phyloP scores from a whole-genome alignment of 2,888 invertebrate species.

The Ellobium chinense region DNA sequence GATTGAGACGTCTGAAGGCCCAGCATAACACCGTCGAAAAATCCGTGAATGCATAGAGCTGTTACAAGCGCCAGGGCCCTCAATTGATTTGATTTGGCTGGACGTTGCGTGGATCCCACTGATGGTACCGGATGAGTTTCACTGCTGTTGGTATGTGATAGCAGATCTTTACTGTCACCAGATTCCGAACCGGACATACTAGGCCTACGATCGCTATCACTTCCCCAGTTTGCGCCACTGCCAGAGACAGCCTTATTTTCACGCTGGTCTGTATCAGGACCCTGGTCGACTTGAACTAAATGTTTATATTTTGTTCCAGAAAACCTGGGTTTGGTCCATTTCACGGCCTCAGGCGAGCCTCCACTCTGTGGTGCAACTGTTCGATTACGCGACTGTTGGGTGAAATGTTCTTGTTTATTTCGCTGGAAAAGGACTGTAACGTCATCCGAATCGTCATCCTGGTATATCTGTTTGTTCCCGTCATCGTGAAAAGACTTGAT shows the following conservation, averaged over 20 bases:
- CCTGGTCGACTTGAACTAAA: not conserved
- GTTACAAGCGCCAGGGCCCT: slow-evolving; percentile 40
- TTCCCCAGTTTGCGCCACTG: not conserved
- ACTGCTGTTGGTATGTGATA: not conserved
- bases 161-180: not conserved
- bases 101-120: too few species aligned
- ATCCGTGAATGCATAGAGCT: slow-evolving; percentile 44
- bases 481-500: not conserved
- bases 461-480: not conserved
- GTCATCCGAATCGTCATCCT: not conserved
- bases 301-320: too few species aligned
- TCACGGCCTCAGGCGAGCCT: not conserved
- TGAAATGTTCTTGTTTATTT: not conserved
- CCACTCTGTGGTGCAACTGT: not conserved
- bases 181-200: not conserved
- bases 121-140: not conserved
- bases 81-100: not conserved
- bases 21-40: slow-evolving; percentile 47
- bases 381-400: not conserved
- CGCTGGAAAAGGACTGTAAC: not conserved
- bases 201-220: not conserved
- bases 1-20: slow-evolving; percentile 38
- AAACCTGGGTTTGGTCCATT: not conserved
- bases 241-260: not conserved
- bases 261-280: not conserved